A percentile compares a stretch with the other conserved stretches of the same genome.
phyloP scores from a whole-genome alignment of 2,888 invertebrate species.

The Melinaea marsaeus region DNA sequence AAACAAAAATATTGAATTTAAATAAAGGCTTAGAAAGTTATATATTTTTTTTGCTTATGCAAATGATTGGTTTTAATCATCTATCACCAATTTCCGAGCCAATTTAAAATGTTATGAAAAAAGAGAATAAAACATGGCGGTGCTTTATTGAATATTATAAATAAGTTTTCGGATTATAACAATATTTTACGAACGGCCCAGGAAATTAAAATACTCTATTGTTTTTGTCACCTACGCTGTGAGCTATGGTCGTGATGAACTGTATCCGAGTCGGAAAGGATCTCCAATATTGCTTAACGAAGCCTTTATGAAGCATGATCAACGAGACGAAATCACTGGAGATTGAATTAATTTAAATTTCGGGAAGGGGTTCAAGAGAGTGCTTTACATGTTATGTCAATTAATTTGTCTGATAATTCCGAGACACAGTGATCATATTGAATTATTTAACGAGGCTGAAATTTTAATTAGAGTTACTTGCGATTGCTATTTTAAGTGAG shows the following conservation, averaged over 20 bases:
- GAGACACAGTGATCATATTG: no score
- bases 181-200: conserved; percentile 61
- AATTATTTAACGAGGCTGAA: neutral
- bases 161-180: conserved; percentile 59
- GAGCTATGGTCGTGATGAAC: conserved; percentile 9
- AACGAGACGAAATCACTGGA: conserved; percentile 17
- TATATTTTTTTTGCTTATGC: no score
- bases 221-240: conserved; percentile 50
- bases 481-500: no score
- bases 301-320: conserved; percentile 22
- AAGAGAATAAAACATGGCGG: conserved; percentile 56
- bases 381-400: conserved; percentile 16
- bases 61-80: no score
- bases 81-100: conserved; percentile 27
- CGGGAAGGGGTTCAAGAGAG: conserved; percentile 13
- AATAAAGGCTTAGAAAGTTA: no score
- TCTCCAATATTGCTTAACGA: conserved; percentile 27
- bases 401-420: conserved; percentile 18
- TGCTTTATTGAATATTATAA: conserved; percentile 62
- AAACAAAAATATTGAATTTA: no score
- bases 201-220: conserved; percentile 70
- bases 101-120: conserved; percentile 12
- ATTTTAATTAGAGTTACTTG: no score
- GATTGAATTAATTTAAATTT: conserved; percentile 21
- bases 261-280: conserved; percentile 17